These are phyloP conservation scores for Motacilla tschutschensis DNA, from an alignment of 2,113 vertebrate species.

Conservation along the genomic window DNA sequence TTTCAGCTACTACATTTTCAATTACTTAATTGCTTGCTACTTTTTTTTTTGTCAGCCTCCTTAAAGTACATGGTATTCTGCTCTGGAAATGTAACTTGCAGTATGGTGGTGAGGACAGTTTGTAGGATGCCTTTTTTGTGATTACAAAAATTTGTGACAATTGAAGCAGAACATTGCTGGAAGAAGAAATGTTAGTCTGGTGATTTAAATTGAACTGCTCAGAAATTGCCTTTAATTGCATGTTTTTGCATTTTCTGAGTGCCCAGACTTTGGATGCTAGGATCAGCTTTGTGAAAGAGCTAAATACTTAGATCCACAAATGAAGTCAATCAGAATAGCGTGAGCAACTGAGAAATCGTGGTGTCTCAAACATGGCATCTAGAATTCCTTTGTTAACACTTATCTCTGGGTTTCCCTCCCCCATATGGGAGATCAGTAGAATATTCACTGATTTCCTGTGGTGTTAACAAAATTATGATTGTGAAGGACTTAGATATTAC, in stretches of 20 bases:
- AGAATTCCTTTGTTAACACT: neutral
- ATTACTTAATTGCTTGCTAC: neutral
- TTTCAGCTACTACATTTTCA: neutral
- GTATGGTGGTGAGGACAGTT: neutral
- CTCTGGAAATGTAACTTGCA: neutral
- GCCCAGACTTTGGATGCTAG: neutral
- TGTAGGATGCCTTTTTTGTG: neutral
- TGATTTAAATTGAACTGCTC: neutral
- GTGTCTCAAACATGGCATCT: neutral
- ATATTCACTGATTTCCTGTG: neutral
- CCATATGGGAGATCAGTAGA: neutral
- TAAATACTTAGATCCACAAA: neutral
- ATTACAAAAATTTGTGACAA: neutral
- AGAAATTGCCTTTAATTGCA: conserved; percentile 15
- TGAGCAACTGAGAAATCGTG: neutral
- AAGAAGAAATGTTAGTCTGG: neutral
- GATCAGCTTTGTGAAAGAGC: neutral
- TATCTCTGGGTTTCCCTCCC: neutral
- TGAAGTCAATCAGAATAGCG: neutral
- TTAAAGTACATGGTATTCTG: neutral
- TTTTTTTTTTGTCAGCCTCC: neutral
- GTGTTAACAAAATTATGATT: neutral
- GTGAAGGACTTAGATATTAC: neutral
- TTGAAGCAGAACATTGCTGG: neutral
- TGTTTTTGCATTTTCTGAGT: conserved; percentile 3